These are phyloP conservation scores for Cerastis leucographa DNA, from an alignment of 2,888 invertebrate genomes.

Conservation along the genomic window DNA sequence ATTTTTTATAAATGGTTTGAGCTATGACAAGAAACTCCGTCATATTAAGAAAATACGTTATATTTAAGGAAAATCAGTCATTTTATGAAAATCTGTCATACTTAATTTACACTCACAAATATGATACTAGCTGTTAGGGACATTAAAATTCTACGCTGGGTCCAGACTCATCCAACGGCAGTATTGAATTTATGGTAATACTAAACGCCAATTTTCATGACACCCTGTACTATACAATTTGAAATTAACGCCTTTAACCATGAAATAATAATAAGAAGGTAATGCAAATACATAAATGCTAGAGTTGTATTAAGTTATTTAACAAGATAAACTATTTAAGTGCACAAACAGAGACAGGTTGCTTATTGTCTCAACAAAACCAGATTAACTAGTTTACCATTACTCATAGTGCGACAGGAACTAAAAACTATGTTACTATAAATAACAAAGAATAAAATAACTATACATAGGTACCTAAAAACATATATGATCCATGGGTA, in stretches of 20 bases:
- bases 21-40: too few species aligned
- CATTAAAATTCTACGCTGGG: not conserved
- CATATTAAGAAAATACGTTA: too few species aligned
- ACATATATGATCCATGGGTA: not conserved
- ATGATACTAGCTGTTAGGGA: not conserved
- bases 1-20: too few species aligned
- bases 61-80: too few species aligned
- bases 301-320: slow-evolving; percentile 25
- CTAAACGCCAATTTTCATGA: not conserved
- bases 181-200: not conserved
- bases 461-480: too few species aligned
- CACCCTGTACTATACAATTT: not conserved
- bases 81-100: too few species aligned
- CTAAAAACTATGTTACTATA: slow-evolving; percentile 7
- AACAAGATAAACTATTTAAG: slow-evolving; percentile 6
- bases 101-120: not conserved
- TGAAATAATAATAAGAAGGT: not conserved
- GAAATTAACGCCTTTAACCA: not conserved
- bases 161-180: not conserved
- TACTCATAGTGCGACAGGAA: slow-evolving; percentile 32
- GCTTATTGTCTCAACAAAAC: slow-evolving; percentile 46
- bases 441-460: slow-evolving; percentile 16
- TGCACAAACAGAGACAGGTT: slow-evolving; percentile 29
- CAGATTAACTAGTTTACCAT: slow-evolving; percentile 43
- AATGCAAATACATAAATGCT: not conserved